A percentile compares a stretch with the other conserved stretches of the same genome.
Evolutionary conservation across 2,113 vertebrate species (phyloP).

Genomic region (Chelonoidis abingdonii): DNA sequence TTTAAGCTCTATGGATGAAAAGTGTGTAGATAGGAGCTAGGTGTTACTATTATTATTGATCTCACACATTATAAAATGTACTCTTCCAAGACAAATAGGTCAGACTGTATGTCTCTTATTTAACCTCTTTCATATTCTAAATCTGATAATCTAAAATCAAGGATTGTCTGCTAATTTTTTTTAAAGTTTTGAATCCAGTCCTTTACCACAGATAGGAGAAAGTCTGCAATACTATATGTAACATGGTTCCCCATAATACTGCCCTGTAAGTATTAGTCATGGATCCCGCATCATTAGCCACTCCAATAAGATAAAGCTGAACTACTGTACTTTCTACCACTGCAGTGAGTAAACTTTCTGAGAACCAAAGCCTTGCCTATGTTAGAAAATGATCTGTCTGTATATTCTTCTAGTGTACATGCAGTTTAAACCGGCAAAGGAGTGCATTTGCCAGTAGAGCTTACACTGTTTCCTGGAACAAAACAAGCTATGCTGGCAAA

Average conservation of each 20-base stretch:
- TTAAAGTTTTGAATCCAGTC: not conserved
- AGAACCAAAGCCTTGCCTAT: not conserved
- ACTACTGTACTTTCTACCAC: not conserved
- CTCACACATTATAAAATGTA: not conserved
- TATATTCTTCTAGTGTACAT: not conserved
- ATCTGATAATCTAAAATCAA: not conserved
- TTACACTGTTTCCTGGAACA: not conserved
- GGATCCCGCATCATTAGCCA: not conserved
- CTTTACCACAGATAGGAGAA: not conserved
- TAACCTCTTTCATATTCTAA: not conserved
- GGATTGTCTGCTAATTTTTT: rapidly evolving
- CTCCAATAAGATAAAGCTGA: not conserved
- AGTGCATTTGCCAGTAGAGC: rapidly evolving
- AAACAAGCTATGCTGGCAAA: not conserved
- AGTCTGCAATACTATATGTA: not conserved
- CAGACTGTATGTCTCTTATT: not conserved
- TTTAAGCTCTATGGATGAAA: not conserved
- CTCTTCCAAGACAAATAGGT: not conserved
- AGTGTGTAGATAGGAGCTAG: too few species aligned
- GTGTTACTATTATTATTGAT: not conserved
- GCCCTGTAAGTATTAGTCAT: not conserved
- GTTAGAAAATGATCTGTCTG: not conserved
- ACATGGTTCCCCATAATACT: not conserved
- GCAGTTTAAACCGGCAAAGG: not conserved
- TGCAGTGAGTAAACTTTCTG: rapidly evolving